Evolutionary conservation across 2,113 vertebrate species (phyloP), one percentile per base, ranked within the genome.

Genomic region (Etheostoma spectabile): DNA sequence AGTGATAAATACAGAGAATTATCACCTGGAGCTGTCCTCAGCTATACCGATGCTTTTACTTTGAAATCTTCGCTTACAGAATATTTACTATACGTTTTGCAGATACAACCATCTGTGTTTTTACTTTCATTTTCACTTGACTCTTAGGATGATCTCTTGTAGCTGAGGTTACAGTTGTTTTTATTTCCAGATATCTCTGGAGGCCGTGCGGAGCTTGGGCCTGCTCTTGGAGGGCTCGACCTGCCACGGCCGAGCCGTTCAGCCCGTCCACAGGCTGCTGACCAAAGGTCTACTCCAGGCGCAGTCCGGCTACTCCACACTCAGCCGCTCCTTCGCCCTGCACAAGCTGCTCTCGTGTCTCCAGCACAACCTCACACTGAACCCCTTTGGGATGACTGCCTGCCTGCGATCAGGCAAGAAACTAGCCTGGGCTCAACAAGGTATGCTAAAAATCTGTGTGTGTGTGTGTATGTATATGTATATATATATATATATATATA

Each of bases 361-460:
- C 78, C 95, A 94, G 48, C 86, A 93, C 49, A 89, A 48, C 67
- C 96, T 99, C 81, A 89, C 82, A 0, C 79, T 93, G 18, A 99
- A 97, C 82, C 98, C 98, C 10, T 96, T 97, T 74, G 97, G 96
- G 30, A 96, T 95, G n/a, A 95, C 95, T 0, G 93, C 95, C 69
- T 98, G 97, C 88, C 94, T 99, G 88, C 95, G 88, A 73, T 96
- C 96, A 0, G 97, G 97, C 48, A 99, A 95, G 93, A 99, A 97
- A 51, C 95, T 99, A 0, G 95, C 96, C 0, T 99, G 98, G 98
- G 97, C 96, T 13, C 96, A 97, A 65, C 97, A 97, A 97, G 97
- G 98, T 99, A 94, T 21, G 1, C 21, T 19, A 1, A 35, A n/a
- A n/a, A n/a, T n/a, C n/a, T n/a, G n/a, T n/a, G n/a, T n/a, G n/a